Evolutionary conservation across 1,140 invertebrate genomes (phyloP).

Genomic region (Monochamus saltuarius): DNA sequence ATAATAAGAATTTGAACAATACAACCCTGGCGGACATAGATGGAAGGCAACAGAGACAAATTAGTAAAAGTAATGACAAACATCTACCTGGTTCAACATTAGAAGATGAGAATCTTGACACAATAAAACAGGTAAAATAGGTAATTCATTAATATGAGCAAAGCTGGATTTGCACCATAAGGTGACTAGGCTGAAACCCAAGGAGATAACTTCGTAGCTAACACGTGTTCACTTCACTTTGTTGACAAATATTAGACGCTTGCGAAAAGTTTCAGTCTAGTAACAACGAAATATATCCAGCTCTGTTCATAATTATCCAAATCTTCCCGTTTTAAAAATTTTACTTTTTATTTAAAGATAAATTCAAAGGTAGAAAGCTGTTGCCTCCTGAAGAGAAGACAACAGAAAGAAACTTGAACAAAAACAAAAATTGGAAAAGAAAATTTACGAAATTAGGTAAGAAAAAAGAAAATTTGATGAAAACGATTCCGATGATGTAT

Average conservation of each 20-base stretch:
- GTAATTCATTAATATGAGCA: neutral
- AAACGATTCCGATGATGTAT: too few relatives aligned
- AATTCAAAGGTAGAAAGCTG: slow-evolving; percentile 4
- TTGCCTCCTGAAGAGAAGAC: neutral
- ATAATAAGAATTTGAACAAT: neutral
- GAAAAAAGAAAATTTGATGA: too few relatives aligned
- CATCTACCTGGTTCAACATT: neutral
- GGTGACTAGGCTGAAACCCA: neutral
- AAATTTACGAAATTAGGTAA: too few relatives aligned
- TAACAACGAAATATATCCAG: neutral
- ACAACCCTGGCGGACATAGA: neutral
- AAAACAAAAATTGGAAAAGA: too few relatives aligned
- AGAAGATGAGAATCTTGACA: neutral
- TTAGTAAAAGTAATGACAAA: neutral
- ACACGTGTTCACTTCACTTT: neutral
- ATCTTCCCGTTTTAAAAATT: neutral
- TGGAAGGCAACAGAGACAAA: neutral
- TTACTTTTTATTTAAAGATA: neutral
- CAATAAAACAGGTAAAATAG: neutral
- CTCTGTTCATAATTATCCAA: neutral
- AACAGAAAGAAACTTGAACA: neutral
- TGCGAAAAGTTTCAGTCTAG: neutral
- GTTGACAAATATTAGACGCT: too few relatives aligned
- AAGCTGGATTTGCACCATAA: neutral
- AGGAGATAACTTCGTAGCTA: neutral